Evolutionary conservation across 2,113 vertebrate genomes (phyloP).

Genomic region (Crypturellus undulatus): DNA sequence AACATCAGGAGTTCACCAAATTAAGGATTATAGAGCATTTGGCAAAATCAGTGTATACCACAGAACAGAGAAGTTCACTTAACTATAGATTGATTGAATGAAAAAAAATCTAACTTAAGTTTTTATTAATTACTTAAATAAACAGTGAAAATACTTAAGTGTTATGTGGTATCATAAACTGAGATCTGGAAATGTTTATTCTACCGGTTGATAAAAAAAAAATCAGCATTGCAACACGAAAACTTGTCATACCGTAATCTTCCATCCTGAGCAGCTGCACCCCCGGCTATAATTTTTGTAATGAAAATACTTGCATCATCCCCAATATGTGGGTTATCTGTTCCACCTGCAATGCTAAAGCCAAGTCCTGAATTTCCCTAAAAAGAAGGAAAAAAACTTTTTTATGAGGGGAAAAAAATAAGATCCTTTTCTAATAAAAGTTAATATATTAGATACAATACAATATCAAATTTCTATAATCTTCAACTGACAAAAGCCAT

Average conservation of each 20-base stretch:
- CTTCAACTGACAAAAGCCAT: background rate
- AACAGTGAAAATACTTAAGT: background rate
- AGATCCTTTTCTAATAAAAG: background rate
- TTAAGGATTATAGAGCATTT: background rate
- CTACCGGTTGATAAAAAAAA: background rate
- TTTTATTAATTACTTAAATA: background rate
- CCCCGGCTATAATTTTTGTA: slow-evolving; percentile 96
- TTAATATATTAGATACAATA: background rate
- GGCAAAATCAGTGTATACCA: background rate
- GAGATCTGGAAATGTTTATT: background rate
- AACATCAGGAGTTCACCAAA: background rate
- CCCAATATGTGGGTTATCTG: slow-evolving; percentile 97
- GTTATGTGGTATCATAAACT: background rate
- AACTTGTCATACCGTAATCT: slow-evolving; percentile 86
- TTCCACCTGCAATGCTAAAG: slow-evolving; percentile 97
- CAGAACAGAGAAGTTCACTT: background rate
- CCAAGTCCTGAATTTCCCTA: slow-evolving; percentile 98
- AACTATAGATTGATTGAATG: background rate
- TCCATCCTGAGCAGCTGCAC: slow-evolving; percentile 95
- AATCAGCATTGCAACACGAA: background rate
- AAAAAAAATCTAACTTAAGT: background rate
- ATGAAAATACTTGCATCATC: slow-evolving; percentile 98
- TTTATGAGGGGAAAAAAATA: background rate
- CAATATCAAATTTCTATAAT: background rate
- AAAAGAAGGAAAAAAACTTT: background rate